Conservation (phyloP, 2,888 invertebrate species). For the Celastrina argiolus region DNA sequence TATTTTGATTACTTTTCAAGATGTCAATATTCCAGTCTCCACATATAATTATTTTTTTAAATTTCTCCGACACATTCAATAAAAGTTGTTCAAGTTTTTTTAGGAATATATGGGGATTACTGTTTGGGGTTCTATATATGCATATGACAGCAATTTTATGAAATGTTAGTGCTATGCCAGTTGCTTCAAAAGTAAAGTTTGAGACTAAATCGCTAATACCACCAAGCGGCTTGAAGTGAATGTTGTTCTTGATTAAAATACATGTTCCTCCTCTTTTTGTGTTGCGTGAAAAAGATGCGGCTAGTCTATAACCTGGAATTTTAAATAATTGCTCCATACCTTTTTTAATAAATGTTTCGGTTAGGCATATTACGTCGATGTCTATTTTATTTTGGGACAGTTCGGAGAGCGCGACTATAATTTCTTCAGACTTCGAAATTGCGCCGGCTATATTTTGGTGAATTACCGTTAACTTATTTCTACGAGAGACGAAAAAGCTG, state of each 20-base stretch:
- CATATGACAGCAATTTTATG: not conserved
- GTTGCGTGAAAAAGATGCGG: not conserved
- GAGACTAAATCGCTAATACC: not conserved
- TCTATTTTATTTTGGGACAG: not conserved
- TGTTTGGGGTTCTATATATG: not conserved
- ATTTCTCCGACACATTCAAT: not conserved
- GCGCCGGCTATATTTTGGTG: slow-evolving; percentile 12
- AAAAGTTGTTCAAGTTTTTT: not conserved
- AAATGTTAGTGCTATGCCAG: not conserved
- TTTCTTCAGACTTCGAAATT: not conserved
- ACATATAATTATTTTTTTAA: not conserved
- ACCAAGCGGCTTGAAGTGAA: not conserved
- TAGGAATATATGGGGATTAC: not conserved
- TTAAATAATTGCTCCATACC: not conserved
- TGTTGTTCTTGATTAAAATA: not conserved
- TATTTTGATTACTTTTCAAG: not conserved
- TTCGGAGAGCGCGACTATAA: not conserved
- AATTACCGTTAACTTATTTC: too few relatives aligned
- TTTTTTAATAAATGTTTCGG: slow-evolving; percentile 3
- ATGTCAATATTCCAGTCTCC: not conserved
- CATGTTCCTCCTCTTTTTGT: not conserved
- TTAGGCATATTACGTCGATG: not conserved
- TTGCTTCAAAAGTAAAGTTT: not conserved
- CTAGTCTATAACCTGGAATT: not conserved
- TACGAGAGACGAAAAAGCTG: too few relatives aligned